Percentiles rank a stretch among this genome's conserved stretches.
Evolutionary conservation across 2,113 vertebrate species (phyloP).

Genomic region (Aramus guarauna): DNA sequence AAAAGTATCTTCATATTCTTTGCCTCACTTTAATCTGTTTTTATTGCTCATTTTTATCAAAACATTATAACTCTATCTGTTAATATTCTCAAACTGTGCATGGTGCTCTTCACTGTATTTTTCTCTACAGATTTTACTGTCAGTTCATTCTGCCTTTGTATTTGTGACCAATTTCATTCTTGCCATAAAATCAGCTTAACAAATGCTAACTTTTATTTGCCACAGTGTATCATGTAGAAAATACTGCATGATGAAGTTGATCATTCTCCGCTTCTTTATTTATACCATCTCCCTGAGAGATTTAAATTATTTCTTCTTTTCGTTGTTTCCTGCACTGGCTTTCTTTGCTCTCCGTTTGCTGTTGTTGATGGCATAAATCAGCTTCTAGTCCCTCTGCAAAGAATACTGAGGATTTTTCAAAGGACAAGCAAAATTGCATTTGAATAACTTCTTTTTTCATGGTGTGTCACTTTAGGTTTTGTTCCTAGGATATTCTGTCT

Average conservation of each 20-base stretch:
- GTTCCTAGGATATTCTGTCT: background rate
- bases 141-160: background rate
- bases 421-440: conserved; percentile 45
- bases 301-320: conserved; percentile 19
- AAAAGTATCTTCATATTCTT: background rate
- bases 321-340: conserved; percentile 34
- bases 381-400: conserved; percentile 37
- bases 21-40: background rate
- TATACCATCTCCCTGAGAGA: background rate
- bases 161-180: background rate
- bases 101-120: background rate
- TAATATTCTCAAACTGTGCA: background rate
- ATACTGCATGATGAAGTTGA: background rate
- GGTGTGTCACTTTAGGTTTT: conserved; percentile 35
- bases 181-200: background rate
- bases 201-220: background rate
- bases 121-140: background rate
- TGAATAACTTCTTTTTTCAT: conserved; percentile 34
- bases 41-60: background rate
- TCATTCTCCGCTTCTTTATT: conserved; percentile 3
- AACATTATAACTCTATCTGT: background rate
- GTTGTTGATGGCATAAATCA: conserved; percentile 35
- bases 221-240: background rate
- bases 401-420: conserved; percentile 51
- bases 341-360: conserved; percentile 43